A percentile compares a stretch with the other conserved stretches of the same genome.
Evolutionary conservation across 2,113 vertebrate species (phyloP).

Genomic region (Gymnogyps californianus): DNA sequence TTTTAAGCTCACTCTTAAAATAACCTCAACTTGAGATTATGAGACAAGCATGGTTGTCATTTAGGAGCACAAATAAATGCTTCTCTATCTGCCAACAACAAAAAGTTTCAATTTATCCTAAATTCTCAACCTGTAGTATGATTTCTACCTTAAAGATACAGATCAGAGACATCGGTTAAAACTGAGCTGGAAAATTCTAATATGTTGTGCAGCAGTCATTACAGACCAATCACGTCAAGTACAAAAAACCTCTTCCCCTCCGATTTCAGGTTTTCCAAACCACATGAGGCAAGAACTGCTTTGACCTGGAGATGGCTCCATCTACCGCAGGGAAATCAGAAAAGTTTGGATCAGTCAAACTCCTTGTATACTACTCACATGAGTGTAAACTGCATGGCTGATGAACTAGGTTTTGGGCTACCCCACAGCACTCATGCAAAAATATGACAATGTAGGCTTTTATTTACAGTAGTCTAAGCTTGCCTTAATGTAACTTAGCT

Average conservation of each 20-base stretch:
- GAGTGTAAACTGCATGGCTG: neutral
- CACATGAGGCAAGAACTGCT: neutral
- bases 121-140: neutral
- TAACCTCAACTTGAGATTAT: neutral
- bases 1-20: neutral
- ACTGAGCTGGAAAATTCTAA: neutral
- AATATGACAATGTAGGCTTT: neutral
- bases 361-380: neutral
- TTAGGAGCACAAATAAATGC: neutral
- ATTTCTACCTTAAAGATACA: neutral
- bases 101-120: neutral
- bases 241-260: neutral
- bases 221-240: neutral
- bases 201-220: neutral
- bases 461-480: neutral
- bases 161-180: neutral
- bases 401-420: neutral
- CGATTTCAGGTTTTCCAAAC: neutral
- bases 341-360: neutral
- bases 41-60: neutral
- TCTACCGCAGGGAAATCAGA: neutral
- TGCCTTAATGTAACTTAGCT: neutral
- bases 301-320: neutral
- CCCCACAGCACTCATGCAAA: neutral
- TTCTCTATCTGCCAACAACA: neutral